Base-by-base conservation (phyloP, 1,140 invertebrate species). In the Trachymyrmex septentrionalis region DNA sequence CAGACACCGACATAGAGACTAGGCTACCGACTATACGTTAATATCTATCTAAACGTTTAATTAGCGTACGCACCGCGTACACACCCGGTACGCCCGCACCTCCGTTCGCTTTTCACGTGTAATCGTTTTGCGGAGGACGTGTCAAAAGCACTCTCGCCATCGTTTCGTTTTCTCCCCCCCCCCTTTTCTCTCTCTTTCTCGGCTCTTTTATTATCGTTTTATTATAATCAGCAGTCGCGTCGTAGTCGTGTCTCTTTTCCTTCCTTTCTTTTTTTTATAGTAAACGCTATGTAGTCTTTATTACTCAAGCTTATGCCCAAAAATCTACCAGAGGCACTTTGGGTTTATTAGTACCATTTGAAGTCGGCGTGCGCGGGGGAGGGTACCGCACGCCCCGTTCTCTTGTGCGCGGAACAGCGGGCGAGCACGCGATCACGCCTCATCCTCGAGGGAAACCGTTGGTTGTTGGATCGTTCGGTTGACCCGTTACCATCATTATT, bases 251-350 rank as follows among this genome's bases (percentile, higher is more conserved):
- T 86, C 69, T 61, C 34, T 84, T 50, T 57, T 14, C 69, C 21
- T 50, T 84, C 19, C n/a, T 81, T 69, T 16, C 14, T 50, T 55
- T 19, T 48, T 88, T 90, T 90, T 90, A 90, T 92, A 91, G 88
- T 91, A 91, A 92, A 92, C 69, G 88, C 91, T 92, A 92, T 88
- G 87, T 92, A 92, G 89, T 92, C 93, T 94, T 93, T 93, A 93
- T 95, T 94, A 93, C 92, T 94, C 93, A 94, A 95, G 94, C 93
- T 95, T 95, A 95, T 95, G 94, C 94, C 94, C 94, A 95, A 95
- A 95, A 95, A 95, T 95, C 94, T 95, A 95, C 94, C 94, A 95
- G 94, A 95, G 94, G 94, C 94, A 95, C 94, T 95, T 95, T 95
- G 94, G 94, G 94, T 95, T 94, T 94, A 94, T 95, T 95, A 95